Evolutionary conservation across 1,140 invertebrate species (phyloP).

Genomic region (Drosophila eugracilis): DNA sequence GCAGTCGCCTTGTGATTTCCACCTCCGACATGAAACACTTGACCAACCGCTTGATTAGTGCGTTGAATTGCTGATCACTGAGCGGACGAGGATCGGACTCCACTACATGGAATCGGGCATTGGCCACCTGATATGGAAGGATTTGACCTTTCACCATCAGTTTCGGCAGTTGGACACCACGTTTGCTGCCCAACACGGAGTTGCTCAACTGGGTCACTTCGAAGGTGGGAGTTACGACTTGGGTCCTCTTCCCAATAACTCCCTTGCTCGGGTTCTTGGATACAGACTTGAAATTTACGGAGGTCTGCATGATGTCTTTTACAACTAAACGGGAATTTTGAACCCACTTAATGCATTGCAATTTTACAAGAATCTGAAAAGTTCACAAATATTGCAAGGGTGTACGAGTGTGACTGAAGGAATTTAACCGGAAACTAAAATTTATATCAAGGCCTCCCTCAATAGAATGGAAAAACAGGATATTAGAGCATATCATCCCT

Average conservation of each 20-base stretch:
- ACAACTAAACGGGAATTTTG: slow-evolving; percentile 5
- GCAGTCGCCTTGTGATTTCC: slow-evolving; percentile 28
- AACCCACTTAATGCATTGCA: neutral
- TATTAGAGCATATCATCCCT: no score
- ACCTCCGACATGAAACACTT: slow-evolving; percentile 46
- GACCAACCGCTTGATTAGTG: slow-evolving; percentile 22
- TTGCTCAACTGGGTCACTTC: slow-evolving; percentile 14
- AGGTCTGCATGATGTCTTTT: neutral
- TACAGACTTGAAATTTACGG: no score
- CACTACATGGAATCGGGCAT: slow-evolving; percentile 24
- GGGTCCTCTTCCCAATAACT: neutral
- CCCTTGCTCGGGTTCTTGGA: neutral
- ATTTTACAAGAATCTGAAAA: neutral
- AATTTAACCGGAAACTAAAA: no score
- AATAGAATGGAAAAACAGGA: no score
- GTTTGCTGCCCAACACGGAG: neutral
- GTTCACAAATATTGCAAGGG: neutral
- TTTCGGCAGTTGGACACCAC: slow-evolving; percentile 33
- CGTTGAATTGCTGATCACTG: slow-evolving; percentile 31
- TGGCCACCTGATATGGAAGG: slow-evolving; percentile 14
- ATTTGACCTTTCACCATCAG: slow-evolving; percentile 16
- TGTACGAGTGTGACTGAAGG: neutral
- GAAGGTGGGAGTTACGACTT: neutral
- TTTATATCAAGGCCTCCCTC: no score
- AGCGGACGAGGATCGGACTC: slow-evolving; percentile 6